These are phyloP conservation scores for Irena cyanogastra DNA, from an alignment of 2,113 vertebrate species.

Conservation along the genomic window DNA sequence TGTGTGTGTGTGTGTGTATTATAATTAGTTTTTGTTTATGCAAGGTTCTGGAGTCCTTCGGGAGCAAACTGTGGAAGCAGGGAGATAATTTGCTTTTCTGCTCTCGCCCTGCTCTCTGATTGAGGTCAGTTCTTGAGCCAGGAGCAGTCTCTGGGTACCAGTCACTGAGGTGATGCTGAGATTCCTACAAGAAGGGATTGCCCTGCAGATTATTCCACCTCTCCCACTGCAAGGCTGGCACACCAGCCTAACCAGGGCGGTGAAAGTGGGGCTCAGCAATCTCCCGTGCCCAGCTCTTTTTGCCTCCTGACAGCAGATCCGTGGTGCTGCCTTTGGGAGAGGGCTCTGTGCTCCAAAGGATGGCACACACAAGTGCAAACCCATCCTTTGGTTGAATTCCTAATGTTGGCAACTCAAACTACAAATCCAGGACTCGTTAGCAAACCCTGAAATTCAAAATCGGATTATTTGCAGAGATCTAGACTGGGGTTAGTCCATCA, in stretches of 20 bases:
- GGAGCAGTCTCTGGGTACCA: slow-evolving; percentile 43
- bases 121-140: slow-evolving; percentile 60
- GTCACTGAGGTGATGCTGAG: slow-evolving; percentile 11
- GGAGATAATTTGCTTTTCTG: slow-evolving; percentile 54
- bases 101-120: slow-evolving; percentile 37
- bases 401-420: rapidly evolving
- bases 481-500: background rate
- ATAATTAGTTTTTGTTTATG: slow-evolving; percentile 69
- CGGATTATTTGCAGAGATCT: background rate
- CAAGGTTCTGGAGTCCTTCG: slow-evolving; percentile 47
- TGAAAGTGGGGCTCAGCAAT: background rate
- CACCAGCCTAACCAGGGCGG: background rate
- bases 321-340: background rate
- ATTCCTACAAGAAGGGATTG: slow-evolving; percentile 28
- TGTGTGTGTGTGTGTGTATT: background rate
- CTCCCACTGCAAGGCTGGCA: background rate
- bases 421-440: background rate
- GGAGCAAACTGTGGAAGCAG: slow-evolving; percentile 56
- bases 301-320: background rate
- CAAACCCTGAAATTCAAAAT: background rate
- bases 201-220: background rate
- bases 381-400: background rate
- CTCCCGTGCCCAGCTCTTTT: background rate
- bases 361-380: background rate
- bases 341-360: background rate